phyloP scores from a whole-genome alignment of 2,797 vertebrate species.

The Astyanax mexicanus region DNA sequence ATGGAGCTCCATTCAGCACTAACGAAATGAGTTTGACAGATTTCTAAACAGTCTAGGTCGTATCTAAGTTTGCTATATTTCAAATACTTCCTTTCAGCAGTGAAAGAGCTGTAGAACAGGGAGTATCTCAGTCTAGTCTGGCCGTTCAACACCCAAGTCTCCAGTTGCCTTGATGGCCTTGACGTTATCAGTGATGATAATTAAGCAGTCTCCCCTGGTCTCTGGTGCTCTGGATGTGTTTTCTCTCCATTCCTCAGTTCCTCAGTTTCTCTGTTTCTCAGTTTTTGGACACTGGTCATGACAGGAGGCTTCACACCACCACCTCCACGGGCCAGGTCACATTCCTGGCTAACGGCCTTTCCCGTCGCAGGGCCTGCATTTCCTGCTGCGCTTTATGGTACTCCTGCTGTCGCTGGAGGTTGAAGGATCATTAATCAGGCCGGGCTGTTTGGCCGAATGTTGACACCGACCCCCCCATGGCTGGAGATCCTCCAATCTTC shows the following conservation, averaged over 20 bases:
- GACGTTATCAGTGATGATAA: neutral
- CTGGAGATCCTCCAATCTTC: constrained; percentile 21
- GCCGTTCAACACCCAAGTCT: neutral
- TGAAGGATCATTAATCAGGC: constrained; percentile 67
- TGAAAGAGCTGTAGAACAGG: neutral
- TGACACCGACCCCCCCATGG: constrained; percentile 12
- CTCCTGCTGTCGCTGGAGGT: constrained; percentile 63
- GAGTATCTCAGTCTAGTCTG: neutral
- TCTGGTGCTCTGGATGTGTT: constrained; percentile 51
- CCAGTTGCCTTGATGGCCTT: neutral
- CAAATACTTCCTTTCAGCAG: no score
- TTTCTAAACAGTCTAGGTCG: neutral
- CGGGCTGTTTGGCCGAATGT: constrained; percentile 20
- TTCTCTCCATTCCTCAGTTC: constrained; percentile 41
- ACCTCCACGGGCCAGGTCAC: constrained; percentile 55
- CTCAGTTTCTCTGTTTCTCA: no score
- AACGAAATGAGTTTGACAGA: neutral
- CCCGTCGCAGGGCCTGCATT: constrained; percentile 56
- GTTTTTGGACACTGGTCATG: constrained; percentile 55
- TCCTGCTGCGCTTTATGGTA: constrained; percentile 68
- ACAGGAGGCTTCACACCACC: constrained; percentile 58
- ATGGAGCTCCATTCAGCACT: no score
- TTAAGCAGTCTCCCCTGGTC: neutral
- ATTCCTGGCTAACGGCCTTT: constrained; percentile 46
- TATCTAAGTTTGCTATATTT: neutral